Evolutionary conservation across 2,888 invertebrate genomes (phyloP).

Genomic region (Cecidostiba fungosa): DNA sequence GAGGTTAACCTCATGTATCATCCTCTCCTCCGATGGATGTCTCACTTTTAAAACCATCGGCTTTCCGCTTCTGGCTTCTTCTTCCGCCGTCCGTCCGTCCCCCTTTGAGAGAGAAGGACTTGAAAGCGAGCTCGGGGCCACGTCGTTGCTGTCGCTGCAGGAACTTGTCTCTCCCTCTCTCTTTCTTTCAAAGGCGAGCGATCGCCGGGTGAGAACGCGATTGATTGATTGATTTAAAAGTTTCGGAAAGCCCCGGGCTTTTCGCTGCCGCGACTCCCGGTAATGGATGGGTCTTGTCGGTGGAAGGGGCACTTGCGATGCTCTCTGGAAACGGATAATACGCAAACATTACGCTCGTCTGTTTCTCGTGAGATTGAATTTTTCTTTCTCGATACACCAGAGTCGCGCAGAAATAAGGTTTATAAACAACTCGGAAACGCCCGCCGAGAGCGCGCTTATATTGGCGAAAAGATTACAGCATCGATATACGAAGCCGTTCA

Average conservation of each 20-base stretch:
- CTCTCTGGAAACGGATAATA: conserved; percentile 49
- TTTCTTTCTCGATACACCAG: no score
- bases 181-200: conserved; percentile 38
- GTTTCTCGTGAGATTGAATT: neutral
- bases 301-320: neutral
- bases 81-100: neutral
- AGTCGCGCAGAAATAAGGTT: neutral
- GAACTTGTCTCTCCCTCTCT: conserved; percentile 31
- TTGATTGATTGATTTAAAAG: conserved; percentile 65
- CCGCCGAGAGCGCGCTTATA: neutral
- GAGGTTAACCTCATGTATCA: conserved; percentile 61
- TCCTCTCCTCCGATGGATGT: conserved; percentile 50
- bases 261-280: conserved; percentile 1
- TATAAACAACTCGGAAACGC: neutral
- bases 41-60: conserved; percentile 52
- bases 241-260: conserved; percentile 55
- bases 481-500: neutral
- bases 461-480: conserved; percentile 3
- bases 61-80: neutral
- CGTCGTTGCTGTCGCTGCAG: neutral
- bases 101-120: conserved; percentile 16
- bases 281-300: conserved; percentile 60
- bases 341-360: conserved; percentile 41
- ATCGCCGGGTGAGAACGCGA: conserved; percentile 49
- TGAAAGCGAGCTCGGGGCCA: conserved; percentile 16